Evolutionary conservation across 2,888 invertebrate species (phyloP).

Genomic region (Tipula unca): DNA sequence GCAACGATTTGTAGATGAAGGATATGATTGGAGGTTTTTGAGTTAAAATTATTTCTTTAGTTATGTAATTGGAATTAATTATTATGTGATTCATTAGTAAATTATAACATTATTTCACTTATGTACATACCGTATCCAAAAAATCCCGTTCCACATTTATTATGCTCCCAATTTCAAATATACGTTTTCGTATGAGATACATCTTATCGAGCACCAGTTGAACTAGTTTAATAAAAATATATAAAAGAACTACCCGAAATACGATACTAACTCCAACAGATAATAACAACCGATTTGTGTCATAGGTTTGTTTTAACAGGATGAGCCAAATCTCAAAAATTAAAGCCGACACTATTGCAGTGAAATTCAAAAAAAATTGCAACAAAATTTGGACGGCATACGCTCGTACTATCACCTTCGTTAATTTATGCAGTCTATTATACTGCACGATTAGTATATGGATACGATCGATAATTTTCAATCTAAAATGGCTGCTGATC

Average conservation of each 20-base stretch:
- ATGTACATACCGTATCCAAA: neutral
- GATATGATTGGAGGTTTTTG: no score
- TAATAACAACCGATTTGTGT: neutral
- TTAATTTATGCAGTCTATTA: neutral
- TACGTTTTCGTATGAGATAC: neutral
- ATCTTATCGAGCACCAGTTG: neutral
- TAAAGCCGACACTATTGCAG: neutral
- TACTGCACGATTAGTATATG: neutral
- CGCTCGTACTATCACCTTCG: neutral
- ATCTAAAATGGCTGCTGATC: neutral
- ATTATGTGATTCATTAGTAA: no score
- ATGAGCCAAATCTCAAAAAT: neutral
- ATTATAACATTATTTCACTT: no score
- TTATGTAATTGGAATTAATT: no score
- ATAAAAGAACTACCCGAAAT: neutral
- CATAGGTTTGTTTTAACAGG: neutral
- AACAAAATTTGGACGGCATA: neutral
- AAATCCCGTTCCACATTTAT: neutral
- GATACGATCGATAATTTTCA: neutral
- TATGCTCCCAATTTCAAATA: neutral
- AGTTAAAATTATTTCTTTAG: no score
- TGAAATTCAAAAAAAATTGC: neutral
- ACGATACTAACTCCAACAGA: neutral
- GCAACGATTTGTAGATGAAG: no score
- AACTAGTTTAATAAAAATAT: neutral